Evolutionary conservation across 2,797 vertebrate genomes (phyloP).

Genomic region (Fratercula arctica): DNA sequence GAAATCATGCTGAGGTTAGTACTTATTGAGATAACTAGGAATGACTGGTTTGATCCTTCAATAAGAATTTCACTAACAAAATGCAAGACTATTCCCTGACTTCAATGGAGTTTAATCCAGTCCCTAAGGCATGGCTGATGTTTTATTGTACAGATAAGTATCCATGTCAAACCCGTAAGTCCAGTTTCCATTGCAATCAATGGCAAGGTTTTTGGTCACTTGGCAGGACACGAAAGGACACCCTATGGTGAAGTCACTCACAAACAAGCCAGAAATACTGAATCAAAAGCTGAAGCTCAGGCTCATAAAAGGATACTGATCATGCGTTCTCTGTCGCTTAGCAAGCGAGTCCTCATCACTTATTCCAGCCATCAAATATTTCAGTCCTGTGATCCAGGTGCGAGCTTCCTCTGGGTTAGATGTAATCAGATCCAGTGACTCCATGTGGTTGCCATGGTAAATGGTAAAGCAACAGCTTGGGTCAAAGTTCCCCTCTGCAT

Average conservation of each 20-base stretch:
- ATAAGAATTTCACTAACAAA: background rate
- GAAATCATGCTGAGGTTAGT: background rate
- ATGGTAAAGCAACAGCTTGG: conserved; percentile 94
- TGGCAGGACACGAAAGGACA: background rate
- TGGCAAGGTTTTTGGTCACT: background rate
- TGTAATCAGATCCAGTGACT: conserved; percentile 93
- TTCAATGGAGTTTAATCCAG: background rate
- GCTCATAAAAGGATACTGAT: conserved; percentile 91
- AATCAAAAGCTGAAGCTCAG: background rate
- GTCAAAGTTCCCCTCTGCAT: conserved; percentile 90
- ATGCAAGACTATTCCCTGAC: background rate
- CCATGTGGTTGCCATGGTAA: conserved; percentile 98
- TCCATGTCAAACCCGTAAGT: background rate
- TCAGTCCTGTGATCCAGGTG: conserved; percentile 96
- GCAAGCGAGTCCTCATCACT: conserved; percentile 96
- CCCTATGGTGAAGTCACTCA: background rate
- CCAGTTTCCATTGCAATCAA: background rate
- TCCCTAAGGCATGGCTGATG: background rate
- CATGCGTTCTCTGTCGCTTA: conserved; percentile 90
- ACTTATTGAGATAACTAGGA: background rate
- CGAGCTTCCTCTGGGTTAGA: conserved; percentile 94
- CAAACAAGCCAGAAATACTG: background rate
- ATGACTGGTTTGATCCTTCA: background rate
- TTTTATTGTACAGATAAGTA: background rate
- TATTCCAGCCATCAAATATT: conserved; percentile 97